Evolutionary conservation across 92 coral and sea anemone species (phyloP), one percentile per base, ranked within the genome.

Genomic region (Porites evermanni): DNA sequence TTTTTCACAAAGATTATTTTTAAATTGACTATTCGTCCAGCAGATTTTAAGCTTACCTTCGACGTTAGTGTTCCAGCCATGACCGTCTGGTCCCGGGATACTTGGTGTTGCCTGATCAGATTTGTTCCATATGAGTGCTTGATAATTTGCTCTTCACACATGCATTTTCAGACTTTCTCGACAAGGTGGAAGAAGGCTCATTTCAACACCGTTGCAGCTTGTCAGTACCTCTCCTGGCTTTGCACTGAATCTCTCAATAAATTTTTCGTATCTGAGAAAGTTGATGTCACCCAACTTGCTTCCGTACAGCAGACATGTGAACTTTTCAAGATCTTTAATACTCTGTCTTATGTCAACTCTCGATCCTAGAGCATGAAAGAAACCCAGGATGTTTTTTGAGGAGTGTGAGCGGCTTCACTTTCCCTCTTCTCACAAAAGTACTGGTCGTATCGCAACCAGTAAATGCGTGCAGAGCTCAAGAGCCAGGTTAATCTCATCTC

Each of bases 371-470:
- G 32, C 32, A 29, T 29, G 32, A 29, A 29, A 29, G 32, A 29
- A 29, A 29, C 32, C 2, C 32, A 29, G 32, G 32, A 29, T 29
- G 32, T 29, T 29, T 29, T 29, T 29, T 29, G 32, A 29, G 32
- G 32, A 29, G 32, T 29, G 32, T 29, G 32, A 29, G 32, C 32
- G 32, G 32, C 32, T 29, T 29, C 32, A 29, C 32, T 29, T 29
- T 29, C 32, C 32, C 32, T 29, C 32, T 29, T 29, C 32, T 29
- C 32, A 29, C 32, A 29, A 29, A 29, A 29, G 88, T 61, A 74
- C 88, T 84, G 69, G 83, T 74, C 23, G 74, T 74, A 74, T 74
- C 73, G 63, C 88, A 84, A 60, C 83, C 83, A 66, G 85, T 66
- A 74, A 72, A 32, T 72, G 83, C 32, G 32, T 29, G 83, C 81